These are phyloP conservation scores for Beroe ovata DNA, from an alignment of 37 sponge, comb jelly and placozoan species.

Conservation along the genomic window DNA sequence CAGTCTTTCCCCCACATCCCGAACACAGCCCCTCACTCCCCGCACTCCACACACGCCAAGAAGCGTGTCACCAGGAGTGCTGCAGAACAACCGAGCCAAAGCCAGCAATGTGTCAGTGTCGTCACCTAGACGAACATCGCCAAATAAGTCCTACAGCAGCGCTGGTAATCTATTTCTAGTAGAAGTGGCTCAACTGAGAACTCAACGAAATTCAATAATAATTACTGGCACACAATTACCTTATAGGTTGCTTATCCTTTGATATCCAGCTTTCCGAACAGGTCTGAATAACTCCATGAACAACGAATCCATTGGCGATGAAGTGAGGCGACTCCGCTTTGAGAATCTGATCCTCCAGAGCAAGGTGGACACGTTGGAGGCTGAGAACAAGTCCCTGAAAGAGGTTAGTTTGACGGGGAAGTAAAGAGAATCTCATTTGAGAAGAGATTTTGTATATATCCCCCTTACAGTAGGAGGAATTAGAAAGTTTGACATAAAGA, in stretches of 20 bases:
- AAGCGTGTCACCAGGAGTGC: background rate
- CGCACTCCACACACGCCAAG: background rate
- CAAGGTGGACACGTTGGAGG: constrained; percentile 57
- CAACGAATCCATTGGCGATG: background rate
- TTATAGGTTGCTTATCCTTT: background rate
- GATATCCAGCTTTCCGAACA: background rate
- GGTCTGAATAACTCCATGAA: background rate
- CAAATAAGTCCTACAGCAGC: too few species aligned
- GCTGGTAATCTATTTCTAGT: too few species aligned
- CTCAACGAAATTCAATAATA: background rate
- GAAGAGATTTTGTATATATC: too few species aligned
- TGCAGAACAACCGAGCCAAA: background rate
- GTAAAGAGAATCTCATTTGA: too few species aligned
- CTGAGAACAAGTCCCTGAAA: constrained; percentile 50
- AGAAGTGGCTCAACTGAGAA: background rate
- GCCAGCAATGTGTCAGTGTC: background rate
- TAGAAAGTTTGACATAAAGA: too few species aligned
- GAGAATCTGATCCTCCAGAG: constrained; percentile 62
- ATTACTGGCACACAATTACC: too few species aligned
- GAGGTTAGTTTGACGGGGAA: constrained; percentile 29
- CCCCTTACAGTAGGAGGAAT: too few species aligned
- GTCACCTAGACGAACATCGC: too few species aligned
- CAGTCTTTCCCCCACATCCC: background rate
- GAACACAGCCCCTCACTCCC: background rate
- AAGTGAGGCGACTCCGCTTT: constrained; percentile 12